Evolutionary conservation across 1,140 invertebrate species (phyloP).

Genomic region (Mycetomoellerius zeteki): DNA sequence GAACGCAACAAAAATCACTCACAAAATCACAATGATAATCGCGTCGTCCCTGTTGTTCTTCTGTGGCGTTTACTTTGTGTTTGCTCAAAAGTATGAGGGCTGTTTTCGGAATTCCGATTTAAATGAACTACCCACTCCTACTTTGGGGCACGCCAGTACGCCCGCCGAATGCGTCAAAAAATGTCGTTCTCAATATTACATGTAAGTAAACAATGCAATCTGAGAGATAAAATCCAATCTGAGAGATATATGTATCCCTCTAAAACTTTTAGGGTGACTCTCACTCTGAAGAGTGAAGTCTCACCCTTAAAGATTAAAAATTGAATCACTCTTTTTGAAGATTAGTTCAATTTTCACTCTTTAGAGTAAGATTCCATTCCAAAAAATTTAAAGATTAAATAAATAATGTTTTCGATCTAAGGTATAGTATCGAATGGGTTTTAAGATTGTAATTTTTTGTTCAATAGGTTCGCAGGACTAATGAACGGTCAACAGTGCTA

Average conservation of each 20-base stretch:
- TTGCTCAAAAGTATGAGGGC: constrained; percentile 78
- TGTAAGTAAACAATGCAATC: constrained; percentile 73
- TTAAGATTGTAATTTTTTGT: background rate
- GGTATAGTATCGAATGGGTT: background rate
- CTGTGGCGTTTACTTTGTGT: constrained; percentile 6
- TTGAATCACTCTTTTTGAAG: too few relatives aligned
- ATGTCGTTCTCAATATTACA: constrained; percentile 80
- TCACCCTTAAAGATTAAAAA: too few relatives aligned
- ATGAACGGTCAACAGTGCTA: constrained; percentile 84
- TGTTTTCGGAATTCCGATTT: constrained; percentile 78
- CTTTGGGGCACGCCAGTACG: constrained; percentile 66
- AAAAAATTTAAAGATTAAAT: too few relatives aligned
- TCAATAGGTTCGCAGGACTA: constrained; percentile 85
- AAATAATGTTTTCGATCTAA: too few relatives aligned
- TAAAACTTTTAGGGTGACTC: too few relatives aligned
- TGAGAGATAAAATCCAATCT: background rate
- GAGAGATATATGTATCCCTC: background rate
- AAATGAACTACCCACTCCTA: constrained; percentile 72
- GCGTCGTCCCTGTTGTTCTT: background rate
- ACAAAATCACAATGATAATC: background rate
- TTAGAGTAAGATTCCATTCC: too few relatives aligned
- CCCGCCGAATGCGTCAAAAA: constrained; percentile 77
- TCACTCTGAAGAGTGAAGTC: too few relatives aligned
- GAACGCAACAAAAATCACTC: background rate
- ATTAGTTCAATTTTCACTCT: too few relatives aligned